phyloP scores from a whole-genome alignment of 2,797 vertebrate species.

The Chromobotia macracanthus region DNA sequence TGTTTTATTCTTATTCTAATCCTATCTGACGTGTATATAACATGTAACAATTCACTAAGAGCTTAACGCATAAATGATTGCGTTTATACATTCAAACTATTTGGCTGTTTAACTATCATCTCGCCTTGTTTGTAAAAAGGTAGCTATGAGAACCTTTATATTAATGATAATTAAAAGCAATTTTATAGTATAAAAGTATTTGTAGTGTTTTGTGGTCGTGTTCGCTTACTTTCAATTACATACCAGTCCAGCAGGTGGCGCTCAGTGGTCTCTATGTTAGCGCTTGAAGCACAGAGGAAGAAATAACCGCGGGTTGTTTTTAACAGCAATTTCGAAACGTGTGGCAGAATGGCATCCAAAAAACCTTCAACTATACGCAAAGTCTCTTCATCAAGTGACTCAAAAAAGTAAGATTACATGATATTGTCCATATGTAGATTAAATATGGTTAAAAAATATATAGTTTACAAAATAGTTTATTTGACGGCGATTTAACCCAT shows the following conservation, averaged over 20 bases:
- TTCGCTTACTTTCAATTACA: neutral
- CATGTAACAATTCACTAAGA: no score
- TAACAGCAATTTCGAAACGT: no score
- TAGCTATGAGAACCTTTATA: no score
- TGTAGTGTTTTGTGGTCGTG: neutral
- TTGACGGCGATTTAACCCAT: neutral
- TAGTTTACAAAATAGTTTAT: neutral
- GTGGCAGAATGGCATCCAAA: constrained; percentile 38
- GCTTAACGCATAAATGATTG: no score
- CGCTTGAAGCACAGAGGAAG: neutral
- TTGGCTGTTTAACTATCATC: no score
- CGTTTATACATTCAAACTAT: no score
- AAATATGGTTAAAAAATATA: neutral
- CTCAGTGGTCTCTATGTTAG: neutral
- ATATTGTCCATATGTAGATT: neutral
- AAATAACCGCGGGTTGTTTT: no score
- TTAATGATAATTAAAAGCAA: no score
- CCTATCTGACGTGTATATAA: no score
- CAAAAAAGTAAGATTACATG: constrained; percentile 36
- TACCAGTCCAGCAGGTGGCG: constrained; percentile 6
- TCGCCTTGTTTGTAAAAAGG: no score
- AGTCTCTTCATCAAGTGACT: constrained; percentile 18
- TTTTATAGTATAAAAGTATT: no score
- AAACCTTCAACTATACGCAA: constrained; percentile 5
- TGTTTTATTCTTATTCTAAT: no score